phyloP scores from a whole-genome alignment of 2,888 invertebrate species.

The Cordylochernes scorpioides region DNA sequence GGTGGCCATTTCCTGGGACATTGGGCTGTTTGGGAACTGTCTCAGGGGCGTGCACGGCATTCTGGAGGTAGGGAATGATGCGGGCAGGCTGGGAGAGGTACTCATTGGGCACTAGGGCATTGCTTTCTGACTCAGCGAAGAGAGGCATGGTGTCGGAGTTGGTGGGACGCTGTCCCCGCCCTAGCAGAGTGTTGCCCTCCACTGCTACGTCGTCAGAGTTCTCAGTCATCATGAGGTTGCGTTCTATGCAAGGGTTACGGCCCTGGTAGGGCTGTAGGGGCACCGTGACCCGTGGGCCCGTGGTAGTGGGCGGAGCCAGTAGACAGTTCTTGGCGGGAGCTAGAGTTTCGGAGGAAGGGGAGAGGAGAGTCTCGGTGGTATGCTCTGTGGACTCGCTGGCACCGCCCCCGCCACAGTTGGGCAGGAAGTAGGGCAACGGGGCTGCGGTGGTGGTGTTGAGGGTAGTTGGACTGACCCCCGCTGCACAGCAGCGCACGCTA shows the following conservation, averaged over 20 bases:
- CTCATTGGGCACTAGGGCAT: constrained; percentile 27
- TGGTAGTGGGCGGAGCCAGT: too few relatives aligned
- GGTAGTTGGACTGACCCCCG: constrained; percentile 18
- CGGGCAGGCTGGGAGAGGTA: constrained; percentile 17
- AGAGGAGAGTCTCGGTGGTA: constrained; percentile 3
- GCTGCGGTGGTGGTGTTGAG: constrained; percentile 5
- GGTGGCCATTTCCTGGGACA: constrained; percentile 18
- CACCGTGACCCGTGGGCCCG: constrained; percentile 16
- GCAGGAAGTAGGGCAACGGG: constrained; percentile 2
- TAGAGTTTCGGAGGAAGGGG: constrained; percentile 4
- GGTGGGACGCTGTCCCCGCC: constrained; percentile 15
- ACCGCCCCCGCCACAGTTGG: constrained; percentile 14
- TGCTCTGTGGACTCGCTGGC: constrained; percentile 7
- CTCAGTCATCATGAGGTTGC: constrained; percentile 37
- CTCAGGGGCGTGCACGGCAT: constrained; percentile 31
- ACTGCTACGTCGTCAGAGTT: constrained; percentile 27
- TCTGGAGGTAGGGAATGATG: constrained; percentile 42
- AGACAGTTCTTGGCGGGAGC: constrained; percentile 5
- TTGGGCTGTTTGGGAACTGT: constrained; percentile 22
- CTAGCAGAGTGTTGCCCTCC: constrained; percentile 21
- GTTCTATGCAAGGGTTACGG: constrained; percentile 48
- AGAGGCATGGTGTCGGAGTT: constrained; percentile 17
- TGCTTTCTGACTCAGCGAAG: constrained; percentile 19
- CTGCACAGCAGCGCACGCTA: constrained; percentile 29
- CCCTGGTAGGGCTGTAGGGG: constrained; percentile 52